These are phyloP conservation scores for Germaria angustata DNA, from an alignment of 2,888 invertebrate genomes.

Conservation along the genomic window DNA sequence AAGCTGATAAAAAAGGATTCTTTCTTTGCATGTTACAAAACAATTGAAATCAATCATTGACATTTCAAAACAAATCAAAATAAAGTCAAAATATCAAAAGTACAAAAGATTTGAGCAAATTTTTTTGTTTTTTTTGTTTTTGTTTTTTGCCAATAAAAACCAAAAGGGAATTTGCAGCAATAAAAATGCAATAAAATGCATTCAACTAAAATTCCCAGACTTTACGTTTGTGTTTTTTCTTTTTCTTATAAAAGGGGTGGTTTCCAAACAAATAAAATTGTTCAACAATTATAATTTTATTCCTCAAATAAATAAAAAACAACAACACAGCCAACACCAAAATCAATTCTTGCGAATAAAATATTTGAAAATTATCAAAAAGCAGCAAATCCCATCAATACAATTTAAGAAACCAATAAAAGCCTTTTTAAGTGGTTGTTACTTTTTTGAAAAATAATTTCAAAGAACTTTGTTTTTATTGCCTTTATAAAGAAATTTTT, in stretches of 20 bases:
- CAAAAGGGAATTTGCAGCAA: conserved; percentile 67
- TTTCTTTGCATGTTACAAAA: conserved; percentile 62
- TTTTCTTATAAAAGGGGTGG: conserved; percentile 13
- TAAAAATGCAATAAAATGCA: conserved; percentile 74
- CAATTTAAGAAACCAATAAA: conserved; percentile 64
- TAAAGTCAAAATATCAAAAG: conserved; percentile 51
- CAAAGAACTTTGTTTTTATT: conserved; percentile 8
- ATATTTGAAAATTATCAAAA: conserved; percentile 39
- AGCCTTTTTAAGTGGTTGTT: conserved; percentile 54
- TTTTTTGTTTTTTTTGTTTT: conserved; percentile 4
- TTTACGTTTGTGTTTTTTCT: background rate
- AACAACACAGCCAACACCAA: background rate
- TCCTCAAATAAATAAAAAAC: conserved; percentile 6
- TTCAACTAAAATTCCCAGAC: conserved; percentile 50
- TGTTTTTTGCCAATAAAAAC: conserved; percentile 12
- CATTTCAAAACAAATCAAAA: conserved; percentile 67
- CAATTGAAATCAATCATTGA: conserved; percentile 67
- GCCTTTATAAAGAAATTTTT: conserved; percentile 29
- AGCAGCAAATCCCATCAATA: conserved; percentile 43
- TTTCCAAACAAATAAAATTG: conserved; percentile 16
- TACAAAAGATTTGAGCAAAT: conserved; percentile 50
- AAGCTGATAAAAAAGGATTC: conserved; percentile 28
- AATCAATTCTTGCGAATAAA: conserved; percentile 43
- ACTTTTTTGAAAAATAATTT: conserved; percentile 1
- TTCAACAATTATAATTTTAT: conserved; percentile 55